Percentiles rank a stretch among this genome's conserved stretches.
These are phyloP conservation scores for Paedocypris sp. DNA, from an alignment of 2,113 vertebrate species.

Conservation along the genomic window DNA sequence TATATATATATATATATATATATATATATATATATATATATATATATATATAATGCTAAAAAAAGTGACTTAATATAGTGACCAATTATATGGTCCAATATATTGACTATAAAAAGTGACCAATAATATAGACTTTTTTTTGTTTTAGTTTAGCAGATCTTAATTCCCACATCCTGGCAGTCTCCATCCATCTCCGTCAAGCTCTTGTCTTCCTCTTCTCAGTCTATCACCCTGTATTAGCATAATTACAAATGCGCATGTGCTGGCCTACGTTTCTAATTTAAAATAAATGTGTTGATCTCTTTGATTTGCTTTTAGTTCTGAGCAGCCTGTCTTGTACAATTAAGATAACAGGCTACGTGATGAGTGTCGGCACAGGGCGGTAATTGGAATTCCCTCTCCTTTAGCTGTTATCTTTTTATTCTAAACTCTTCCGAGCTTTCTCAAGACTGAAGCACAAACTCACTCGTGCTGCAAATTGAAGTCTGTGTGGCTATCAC, in stretches of 20 bases:
- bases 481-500: constrained; percentile 29
- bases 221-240: constrained; percentile 46
- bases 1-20: too few relatives aligned
- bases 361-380: constrained; percentile 26
- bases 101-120: too few relatives aligned
- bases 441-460: constrained; percentile 35
- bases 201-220: constrained; percentile 12
- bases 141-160: too few relatives aligned
- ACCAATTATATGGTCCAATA: too few relatives aligned
- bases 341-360: constrained; percentile 56
- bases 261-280: constrained; percentile 42
- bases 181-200: too few relatives aligned
- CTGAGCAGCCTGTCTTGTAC: constrained; percentile 53
- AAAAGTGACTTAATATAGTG: too few relatives aligned
- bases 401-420: constrained; percentile 36
- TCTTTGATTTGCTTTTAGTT: constrained; percentile 55
- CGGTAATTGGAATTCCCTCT: constrained; percentile 35
- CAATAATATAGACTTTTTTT: too few relatives aligned
- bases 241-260: constrained; percentile 60
- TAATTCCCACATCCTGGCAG: too few relatives aligned
- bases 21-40: too few relatives aligned
- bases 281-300: constrained; percentile 58
- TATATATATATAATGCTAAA: too few relatives aligned
- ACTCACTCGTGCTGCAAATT: constrained; percentile 23
- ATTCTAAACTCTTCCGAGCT: constrained; percentile 46